Conservation (phyloP, 1,140 invertebrate species). For the Tetramorium parvispinum region DNA sequence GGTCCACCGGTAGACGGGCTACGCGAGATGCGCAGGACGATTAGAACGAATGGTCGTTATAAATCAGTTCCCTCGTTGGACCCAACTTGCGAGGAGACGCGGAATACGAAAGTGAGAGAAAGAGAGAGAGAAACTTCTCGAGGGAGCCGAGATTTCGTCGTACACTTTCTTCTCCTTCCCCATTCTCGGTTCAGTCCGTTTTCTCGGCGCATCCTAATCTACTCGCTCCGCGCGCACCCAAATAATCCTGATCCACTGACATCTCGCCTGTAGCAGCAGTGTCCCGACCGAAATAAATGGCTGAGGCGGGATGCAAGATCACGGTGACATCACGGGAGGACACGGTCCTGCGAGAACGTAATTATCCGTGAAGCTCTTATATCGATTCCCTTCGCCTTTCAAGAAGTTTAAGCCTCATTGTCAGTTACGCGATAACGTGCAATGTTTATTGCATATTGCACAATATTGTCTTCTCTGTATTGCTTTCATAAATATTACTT, state of each 20-base stretch:
- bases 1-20: slow-evolving; percentile 67
- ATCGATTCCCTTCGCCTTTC: slow-evolving; percentile 39
- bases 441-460: not conserved
- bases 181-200: slow-evolving; percentile 41
- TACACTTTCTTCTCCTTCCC: slow-evolving; percentile 3
- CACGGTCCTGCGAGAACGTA: slow-evolving; percentile 34
- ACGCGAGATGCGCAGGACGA: slow-evolving; percentile 83
- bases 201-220: slow-evolving; percentile 64
- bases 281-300: slow-evolving; percentile 61
- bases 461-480: not conserved
- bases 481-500: not conserved
- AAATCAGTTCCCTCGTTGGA: slow-evolving; percentile 84
- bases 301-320: slow-evolving; percentile 13
- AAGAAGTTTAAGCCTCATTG: not conserved
- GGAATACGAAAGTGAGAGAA: slow-evolving; percentile 35
- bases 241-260: slow-evolving; percentile 70
- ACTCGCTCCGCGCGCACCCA: slow-evolving; percentile 53
- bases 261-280: slow-evolving; percentile 28
- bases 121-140: slow-evolving; percentile 32
- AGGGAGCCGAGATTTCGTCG: slow-evolving; percentile 41
- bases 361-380: slow-evolving; percentile 56
- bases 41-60: slow-evolving; percentile 86
- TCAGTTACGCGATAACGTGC: not conserved
- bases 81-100: slow-evolving; percentile 52
- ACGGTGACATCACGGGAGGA: slow-evolving; percentile 31